Evolutionary conservation across 53 echinoderm and acorn worm species (phyloP).

Genomic region (Echinarachnius parma): DNA sequence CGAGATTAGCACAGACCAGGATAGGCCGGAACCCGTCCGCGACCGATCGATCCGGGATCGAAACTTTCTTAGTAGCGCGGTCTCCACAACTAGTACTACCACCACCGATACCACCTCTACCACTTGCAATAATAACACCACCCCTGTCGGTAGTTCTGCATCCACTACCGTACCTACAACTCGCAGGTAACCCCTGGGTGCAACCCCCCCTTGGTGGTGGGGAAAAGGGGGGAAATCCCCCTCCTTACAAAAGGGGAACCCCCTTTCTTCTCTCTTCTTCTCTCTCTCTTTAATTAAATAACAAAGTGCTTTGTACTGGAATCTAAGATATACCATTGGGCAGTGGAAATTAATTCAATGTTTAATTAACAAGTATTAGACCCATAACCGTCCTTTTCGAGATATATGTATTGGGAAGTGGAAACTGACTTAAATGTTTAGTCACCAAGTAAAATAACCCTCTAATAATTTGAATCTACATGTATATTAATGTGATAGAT

Average conservation of each 20-base stretch:
- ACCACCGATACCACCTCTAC: conserved; percentile 15
- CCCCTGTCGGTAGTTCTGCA: conserved; percentile 40
- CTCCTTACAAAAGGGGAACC: background rate
- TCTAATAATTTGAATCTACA: too few species aligned
- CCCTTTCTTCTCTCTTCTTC: background rate
- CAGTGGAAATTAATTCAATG: too few species aligned
- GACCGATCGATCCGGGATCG: conserved; percentile 39
- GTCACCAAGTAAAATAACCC: too few species aligned
- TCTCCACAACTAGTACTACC: conserved; percentile 27
- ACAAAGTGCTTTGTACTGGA: too few species aligned
- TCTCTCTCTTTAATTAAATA: background rate
- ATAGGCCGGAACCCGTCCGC: conserved; percentile 23
- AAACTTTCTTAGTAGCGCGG: background rate
- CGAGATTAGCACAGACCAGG: conserved; percentile 42
- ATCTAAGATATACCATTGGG: too few species aligned
- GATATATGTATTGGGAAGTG: too few species aligned
- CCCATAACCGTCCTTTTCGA: too few species aligned
- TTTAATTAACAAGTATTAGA: too few species aligned
- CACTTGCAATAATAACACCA: conserved; percentile 31
- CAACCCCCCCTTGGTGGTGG: background rate
- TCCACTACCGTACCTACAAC: conserved; percentile 36
- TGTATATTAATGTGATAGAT: too few species aligned
- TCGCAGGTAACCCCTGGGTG: conserved; percentile 20
- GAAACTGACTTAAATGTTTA: too few species aligned
- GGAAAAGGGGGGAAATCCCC: conserved; percentile 6